Conservation (phyloP, 2,797 vertebrate species). For the Vireo griseus region DNA sequence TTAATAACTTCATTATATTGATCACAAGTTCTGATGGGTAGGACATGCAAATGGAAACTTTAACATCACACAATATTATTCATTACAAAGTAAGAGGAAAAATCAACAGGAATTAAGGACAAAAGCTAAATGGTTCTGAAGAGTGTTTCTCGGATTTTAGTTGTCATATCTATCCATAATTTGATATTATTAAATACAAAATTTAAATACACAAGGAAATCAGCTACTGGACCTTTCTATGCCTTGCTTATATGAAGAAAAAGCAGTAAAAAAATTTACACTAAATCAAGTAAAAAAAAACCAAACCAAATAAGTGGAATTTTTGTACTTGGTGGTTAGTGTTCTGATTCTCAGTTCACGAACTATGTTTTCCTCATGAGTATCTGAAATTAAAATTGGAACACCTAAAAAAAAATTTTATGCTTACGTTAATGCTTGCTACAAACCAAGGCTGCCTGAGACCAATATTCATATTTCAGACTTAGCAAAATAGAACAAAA, state of each 20-base stretch:
- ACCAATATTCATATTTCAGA: neutral
- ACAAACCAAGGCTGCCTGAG: neutral
- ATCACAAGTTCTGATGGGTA: neutral
- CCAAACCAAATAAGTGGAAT: fast-evolving
- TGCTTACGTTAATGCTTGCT: neutral
- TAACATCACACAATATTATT: neutral
- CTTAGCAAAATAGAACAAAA: neutral
- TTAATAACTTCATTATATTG: neutral
- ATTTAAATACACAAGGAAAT: neutral
- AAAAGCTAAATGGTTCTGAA: neutral
- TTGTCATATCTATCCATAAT: neutral
- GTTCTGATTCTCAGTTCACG: neutral
- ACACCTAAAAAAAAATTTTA: neutral
- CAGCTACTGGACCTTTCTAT: neutral
- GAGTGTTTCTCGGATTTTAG: neutral
- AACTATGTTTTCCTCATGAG: neutral
- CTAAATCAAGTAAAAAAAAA: neutral
- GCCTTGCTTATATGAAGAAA: neutral
- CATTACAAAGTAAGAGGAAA: neutral
- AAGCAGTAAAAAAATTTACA: neutral
- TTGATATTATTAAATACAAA: neutral
- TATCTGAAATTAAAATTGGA: neutral
- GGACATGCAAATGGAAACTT: neutral
- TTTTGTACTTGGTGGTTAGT: neutral
- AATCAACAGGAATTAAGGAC: neutral